phyloP scores from a whole-genome alignment of 2,888 invertebrate genomes.

The Ectemnius lituratus region DNA sequence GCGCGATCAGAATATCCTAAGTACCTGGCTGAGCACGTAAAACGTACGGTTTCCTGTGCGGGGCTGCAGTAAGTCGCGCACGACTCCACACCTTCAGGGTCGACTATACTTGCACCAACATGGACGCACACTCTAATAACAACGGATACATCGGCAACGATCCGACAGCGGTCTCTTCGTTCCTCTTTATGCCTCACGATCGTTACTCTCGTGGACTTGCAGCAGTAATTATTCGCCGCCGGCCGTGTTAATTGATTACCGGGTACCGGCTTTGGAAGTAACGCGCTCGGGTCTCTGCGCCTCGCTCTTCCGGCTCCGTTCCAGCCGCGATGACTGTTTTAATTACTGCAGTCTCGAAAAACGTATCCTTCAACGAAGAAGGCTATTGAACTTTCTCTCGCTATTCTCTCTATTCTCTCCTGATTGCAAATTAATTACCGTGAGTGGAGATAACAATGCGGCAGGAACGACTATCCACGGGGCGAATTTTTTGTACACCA shows the following conservation, averaged over 20 bases:
- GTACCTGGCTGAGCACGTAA: constrained; percentile 18
- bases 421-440: too few relatives aligned
- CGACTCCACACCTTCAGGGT: neutral
- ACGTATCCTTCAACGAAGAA: too few relatives aligned
- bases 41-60: constrained; percentile 36
- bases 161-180: too few relatives aligned
- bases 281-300: neutral
- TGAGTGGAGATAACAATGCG: neutral
- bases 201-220: constrained; percentile 1
- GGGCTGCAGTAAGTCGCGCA: constrained; percentile 6
- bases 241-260: constrained; percentile 26
- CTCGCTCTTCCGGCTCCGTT: neutral
- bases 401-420: too few relatives aligned
- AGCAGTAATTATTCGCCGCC: constrained; percentile 16
- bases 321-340: neutral
- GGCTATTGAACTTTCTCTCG: too few relatives aligned
- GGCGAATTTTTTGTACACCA: neutral
- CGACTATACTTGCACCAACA: constrained; percentile 16
- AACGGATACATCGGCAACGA: neutral
- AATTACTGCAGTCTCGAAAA: neutral
- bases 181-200: neutral
- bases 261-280: neutral
- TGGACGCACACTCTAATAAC: constrained; percentile 3
- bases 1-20: constrained; percentile 43
- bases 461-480: neutral